Evolutionary conservation across 2,797 vertebrate genomes (phyloP), one percentile per base, ranked within the genome.

Genomic region (Acestrorhynchus altus): DNA sequence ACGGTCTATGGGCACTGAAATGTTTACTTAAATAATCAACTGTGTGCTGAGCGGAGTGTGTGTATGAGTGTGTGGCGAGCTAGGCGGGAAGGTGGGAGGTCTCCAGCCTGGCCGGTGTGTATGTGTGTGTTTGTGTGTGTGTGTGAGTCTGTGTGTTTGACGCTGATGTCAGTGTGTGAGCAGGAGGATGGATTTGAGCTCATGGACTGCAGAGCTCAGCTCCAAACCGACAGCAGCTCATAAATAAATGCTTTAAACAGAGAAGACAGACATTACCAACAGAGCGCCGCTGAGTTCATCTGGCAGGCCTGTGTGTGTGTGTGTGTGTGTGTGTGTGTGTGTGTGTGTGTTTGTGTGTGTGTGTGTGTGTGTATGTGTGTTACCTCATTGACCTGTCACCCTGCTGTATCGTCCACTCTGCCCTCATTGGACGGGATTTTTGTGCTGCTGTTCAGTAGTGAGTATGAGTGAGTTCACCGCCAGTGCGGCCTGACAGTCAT

Each of bases 241-340:
- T 94, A 93, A 93, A 93, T 92, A 91, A 86, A 28, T 2, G 13
- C 86, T 72, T 85, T 86, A 86, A 87, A 88, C 88, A 88, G 54
- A 77, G 81, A 81, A 90, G 83, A 86, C 91, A 92, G 92, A 93
- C 93, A 91, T 92, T 91, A 93, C 91, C 90, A 86, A 84, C 86
- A 83, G 87, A 90, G 89, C 75, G 54, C 68, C 80, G 61, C 71
- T 73, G 89, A 94, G 87, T 89, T 92, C 89, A 92, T 90, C 90
- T 91, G 88, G 90, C 91, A 86, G 66, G 83, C 35, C 13, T 78
- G 46, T 59, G 56, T 57, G 56, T 26, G 57, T 39, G 60, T 63
- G 39, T 63, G 72, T 67, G 24, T 80, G 11, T 78, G 84, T 81
- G 85, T 79, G n/a, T n/a, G n/a, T n/a, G n/a, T n/a, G n/a, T n/a